phyloP scores from a whole-genome alignment of 2,113 vertebrate species.

The Pristiophorus japonicus region DNA sequence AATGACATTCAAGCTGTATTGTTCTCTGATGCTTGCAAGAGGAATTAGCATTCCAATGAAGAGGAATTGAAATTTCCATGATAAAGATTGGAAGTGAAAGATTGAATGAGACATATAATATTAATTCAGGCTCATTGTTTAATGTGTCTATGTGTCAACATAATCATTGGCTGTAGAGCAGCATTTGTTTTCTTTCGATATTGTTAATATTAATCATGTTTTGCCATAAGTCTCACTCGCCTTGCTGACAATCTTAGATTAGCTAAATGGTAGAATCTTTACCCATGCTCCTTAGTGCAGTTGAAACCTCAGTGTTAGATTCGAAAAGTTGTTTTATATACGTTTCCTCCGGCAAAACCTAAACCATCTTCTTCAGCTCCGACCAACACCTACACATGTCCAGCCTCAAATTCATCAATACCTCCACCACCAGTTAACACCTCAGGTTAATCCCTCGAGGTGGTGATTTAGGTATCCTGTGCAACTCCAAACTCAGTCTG shows the following conservation, averaged over 20 bases:
- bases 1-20: not conserved
- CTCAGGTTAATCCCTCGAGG: no score
- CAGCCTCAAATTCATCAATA: not conserved
- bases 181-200: not conserved
- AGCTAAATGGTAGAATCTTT: not conserved
- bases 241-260: not conserved
- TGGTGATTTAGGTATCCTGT: not conserved
- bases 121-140: slow-evolving; percentile 25
- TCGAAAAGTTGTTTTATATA: not conserved
- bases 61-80: slow-evolving; percentile 11
- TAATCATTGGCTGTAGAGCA: not conserved
- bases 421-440: not conserved
- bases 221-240: not conserved
- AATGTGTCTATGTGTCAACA: not conserved
- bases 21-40: not conserved
- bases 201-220: not conserved
- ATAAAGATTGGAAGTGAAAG: slow-evolving; percentile 23
- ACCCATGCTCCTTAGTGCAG: not conserved
- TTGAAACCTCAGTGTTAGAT: not conserved
- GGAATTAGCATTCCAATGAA: slow-evolving; percentile 1
- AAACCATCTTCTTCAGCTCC: not conserved
- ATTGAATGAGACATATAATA: slow-evolving; percentile 24
- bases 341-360: not conserved
- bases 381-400: not conserved
- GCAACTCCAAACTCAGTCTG: not conserved